Conservation (phyloP, 2,113 vertebrate genomes). For the Ochotona curzoniae region DNA sequence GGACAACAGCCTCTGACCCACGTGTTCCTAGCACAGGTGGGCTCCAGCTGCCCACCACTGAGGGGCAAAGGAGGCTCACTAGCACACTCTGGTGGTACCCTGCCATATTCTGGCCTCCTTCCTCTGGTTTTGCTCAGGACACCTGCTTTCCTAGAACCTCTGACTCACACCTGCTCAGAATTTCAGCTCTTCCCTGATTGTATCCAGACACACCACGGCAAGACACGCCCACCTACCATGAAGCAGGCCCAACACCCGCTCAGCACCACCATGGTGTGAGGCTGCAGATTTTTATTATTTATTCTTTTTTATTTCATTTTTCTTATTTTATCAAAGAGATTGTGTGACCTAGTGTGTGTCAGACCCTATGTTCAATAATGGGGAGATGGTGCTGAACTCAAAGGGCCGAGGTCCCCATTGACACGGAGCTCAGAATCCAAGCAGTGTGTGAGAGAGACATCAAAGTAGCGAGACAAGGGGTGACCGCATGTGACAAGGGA, state of each 20-base stretch:
- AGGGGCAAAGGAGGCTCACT: background rate
- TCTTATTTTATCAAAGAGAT: background rate
- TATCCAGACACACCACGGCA: background rate
- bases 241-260: background rate
- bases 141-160: background rate
- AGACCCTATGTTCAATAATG: background rate
- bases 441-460: background rate
- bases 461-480: background rate
- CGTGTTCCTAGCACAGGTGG: background rate
- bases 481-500: background rate
- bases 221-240: background rate
- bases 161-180: conserved; percentile 27
- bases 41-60: background rate
- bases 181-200: background rate
- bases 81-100: background rate
- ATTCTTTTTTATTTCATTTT: background rate
- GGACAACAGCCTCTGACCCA: background rate
- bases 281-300: background rate
- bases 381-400: background rate
- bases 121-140: background rate
- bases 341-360: background rate
- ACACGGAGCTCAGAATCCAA: background rate
- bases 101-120: too few species aligned
- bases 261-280: accelerated
- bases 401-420: background rate